Base-by-base conservation (phyloP, 2,888 invertebrate species). In the Diachrysia chrysitis region DNA sequence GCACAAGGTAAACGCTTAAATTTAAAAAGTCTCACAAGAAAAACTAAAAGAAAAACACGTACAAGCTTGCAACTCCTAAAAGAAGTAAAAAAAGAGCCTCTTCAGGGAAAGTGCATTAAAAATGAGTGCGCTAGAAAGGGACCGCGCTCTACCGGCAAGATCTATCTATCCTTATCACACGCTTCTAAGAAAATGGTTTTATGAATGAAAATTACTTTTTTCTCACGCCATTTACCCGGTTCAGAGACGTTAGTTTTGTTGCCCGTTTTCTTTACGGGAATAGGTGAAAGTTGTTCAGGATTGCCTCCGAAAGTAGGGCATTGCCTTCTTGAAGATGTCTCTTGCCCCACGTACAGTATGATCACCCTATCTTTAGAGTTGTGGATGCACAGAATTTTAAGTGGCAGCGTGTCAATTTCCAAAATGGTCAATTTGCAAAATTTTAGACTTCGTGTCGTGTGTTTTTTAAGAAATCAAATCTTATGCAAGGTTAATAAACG, bases 171-270 rank as follows among this genome's bases (percentile, higher is more conserved):
- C 78, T 83, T 78, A 66, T 90, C 86, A 79, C 76, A 79, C 81
- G 86, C 86, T 88, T 83, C 90, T 91, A 91, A 93, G 93, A 92
- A 93, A 93, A 93, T 93, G 91, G 89, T 89, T 92, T 93, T 94
- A 92, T 93, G 93, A 94, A 94, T 93, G 93, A 92, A 92, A 92
- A 93, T 94, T 92, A 91, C 93, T 93, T 93, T 92, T 93, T 93
- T 93, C 91, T 91, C 92, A 89, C 92, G 84, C 90, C 91, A 92
- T 93, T 93, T 93, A 89, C 91, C 81, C 86, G 87, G 90, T 93
- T 92, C 90, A 89, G 88, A 89, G 89, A 84, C 90, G 89, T 90
- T 89, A 89, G 89, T 89, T 90, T 90, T 88, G 85, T 87, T 82
- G 84, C 80, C 87, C 84, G 80, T 85, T 90, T 89, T 86, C 83